Base-by-base conservation (phyloP, 2,113 vertebrate genomes). In the Cinclus mexicanus region DNA sequence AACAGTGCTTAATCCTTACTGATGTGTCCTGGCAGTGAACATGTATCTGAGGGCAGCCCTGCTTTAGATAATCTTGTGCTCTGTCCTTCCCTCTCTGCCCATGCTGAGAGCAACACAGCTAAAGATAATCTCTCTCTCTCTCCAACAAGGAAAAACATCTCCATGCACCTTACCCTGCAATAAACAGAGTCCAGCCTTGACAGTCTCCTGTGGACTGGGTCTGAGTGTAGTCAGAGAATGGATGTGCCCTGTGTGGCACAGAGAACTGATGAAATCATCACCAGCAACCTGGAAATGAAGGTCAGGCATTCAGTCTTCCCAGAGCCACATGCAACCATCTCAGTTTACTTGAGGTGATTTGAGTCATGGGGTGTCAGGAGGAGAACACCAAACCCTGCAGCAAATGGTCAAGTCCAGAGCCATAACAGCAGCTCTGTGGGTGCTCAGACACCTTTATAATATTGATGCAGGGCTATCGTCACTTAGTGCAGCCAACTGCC, bases 221-320 rank as follows among this genome's bases (percentile, higher is more conserved):
- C 12, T 41, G 52, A 77, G 13, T 17, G 55, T 19, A 47, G 16
- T n/a, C n/a, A 80, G 28, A 61, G 47, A 46, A 69, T n/a, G 29
- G 13, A 42, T 31, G 52, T 0, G 0, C 28, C 26, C 33, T 57
- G 29, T 41, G 55, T 49, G 78, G 50, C 59, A 87, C 39, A 83
- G 33, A 33, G 33, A 26, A 28, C 39, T 94, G 89, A 68, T 71
- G 64, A 96, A 94, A 92, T 74, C 29, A 20, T 64, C 71, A 60
- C 25, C 55, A 72, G 37, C 20, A 75, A 12, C 41, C 49, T 88
- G 39, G 64, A 92, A 86, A 41, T 29, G 22, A 63, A 88, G 60
- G 42, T 42, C 83, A 88, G 90, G 75, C 26, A 31, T 56, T 59
- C 3, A 5, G 35, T 46, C 63, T 64, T 93, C 60, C 31, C 2